Conservation (phyloP, 37 sponge, comb jelly and placozoan genomes). For the Bolinopsis microptera region DNA sequence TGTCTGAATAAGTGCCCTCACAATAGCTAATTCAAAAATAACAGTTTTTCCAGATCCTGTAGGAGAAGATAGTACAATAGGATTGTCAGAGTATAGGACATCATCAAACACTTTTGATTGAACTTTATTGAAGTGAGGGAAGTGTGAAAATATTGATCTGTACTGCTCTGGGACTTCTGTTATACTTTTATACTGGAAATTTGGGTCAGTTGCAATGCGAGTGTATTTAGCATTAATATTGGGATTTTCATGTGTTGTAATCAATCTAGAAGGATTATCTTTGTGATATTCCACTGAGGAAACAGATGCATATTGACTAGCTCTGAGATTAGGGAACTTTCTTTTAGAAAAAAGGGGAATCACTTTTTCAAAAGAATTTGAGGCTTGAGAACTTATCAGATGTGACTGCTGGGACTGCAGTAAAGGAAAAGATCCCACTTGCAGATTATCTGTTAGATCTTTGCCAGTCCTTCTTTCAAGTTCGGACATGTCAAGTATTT, state of each 20-base stretch:
- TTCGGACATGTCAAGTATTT: too few species aligned
- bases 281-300: neutral
- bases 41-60: constrained; percentile 99
- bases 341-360: neutral
- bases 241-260: neutral
- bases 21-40: constrained; percentile 93
- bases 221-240: constrained; percentile 18
- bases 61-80: constrained; percentile 87
- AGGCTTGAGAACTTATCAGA: too few species aligned
- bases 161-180: constrained; percentile 73
- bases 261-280: neutral
- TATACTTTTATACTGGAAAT: neutral
- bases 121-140: constrained; percentile 88
- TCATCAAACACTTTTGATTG: constrained; percentile 96
- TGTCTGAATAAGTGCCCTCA: constrained; percentile 79
- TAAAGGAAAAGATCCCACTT: too few species aligned
- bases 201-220: neutral
- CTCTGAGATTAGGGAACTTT: neutral
- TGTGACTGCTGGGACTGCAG: too few species aligned
- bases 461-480: too few species aligned
- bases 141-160: constrained; percentile 74
- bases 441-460: too few species aligned
- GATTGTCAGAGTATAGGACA: constrained; percentile 84
- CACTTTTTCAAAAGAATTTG: too few species aligned
- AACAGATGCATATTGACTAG: neutral